Evolutionary conservation across 1,140 invertebrate genomes (phyloP).

Genomic region (Harpegnathos saltator): DNA sequence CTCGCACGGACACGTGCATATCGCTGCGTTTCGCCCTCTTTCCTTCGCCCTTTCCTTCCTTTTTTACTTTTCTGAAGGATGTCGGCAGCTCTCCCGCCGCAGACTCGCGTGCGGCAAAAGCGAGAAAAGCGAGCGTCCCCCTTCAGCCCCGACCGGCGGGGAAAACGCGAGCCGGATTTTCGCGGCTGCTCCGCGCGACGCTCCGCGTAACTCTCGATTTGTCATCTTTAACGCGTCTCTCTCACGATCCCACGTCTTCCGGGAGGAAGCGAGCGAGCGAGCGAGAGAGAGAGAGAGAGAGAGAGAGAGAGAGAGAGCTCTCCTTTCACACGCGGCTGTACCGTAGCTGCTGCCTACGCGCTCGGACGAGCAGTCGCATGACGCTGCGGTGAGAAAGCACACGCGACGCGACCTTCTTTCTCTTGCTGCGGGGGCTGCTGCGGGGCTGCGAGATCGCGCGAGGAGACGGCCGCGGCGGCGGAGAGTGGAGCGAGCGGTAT

Average conservation of each 20-base stretch:
- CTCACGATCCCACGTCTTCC: constrained; percentile 9
- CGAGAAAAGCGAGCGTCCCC: no score
- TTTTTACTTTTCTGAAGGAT: no score
- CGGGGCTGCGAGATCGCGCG: constrained; percentile 52
- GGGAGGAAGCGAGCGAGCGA: constrained; percentile 18
- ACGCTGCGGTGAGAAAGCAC: constrained; percentile 57
- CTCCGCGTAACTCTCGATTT: constrained; percentile 31
- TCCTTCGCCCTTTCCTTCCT: no score
- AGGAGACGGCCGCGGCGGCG: constrained; percentile 47
- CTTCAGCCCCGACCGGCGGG: no score
- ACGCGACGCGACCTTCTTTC: constrained; percentile 58
- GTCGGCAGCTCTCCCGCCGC: no score
- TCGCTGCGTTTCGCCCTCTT: not conserved
- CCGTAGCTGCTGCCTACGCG: constrained; percentile 13
- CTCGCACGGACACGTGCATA: not conserved
- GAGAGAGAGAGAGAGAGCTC: no score
- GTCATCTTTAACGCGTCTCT: constrained; percentile 24
- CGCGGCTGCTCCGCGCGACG: not conserved
- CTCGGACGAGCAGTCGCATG: constrained; percentile 33
- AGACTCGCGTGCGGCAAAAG: no score
- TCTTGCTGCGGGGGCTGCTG: no score
- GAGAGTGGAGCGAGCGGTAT: not conserved
- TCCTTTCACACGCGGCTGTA: constrained; percentile 37
- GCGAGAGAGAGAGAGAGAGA: no score
- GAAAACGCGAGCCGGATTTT: constrained; percentile 1